Evolutionary conservation across 2,888 invertebrate species (phyloP), one percentile per base, ranked within the genome.

Genomic region (Agriopis aurantiaria): DNA sequence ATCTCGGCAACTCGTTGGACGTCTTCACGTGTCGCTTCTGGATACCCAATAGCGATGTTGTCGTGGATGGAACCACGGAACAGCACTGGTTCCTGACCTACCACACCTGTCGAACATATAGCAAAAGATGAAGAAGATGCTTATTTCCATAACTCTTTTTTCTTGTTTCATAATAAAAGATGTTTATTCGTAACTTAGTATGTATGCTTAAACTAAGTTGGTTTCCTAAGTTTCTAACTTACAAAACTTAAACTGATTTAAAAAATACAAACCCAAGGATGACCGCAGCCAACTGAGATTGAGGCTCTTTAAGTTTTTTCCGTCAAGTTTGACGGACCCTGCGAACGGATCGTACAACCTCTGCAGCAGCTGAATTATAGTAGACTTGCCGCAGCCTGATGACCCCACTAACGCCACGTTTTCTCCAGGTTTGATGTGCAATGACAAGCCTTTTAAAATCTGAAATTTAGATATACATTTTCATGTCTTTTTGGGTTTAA

Each of bases 51-150:
- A 0, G 97, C 91, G 72, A 96, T 96, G 78, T 96, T 96, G 48
- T 96, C 95, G 46, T 95, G 95, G 74, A 98, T 97, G 9, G 96
- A 96, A 45, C 97, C 96, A 66, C 96, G 96, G 89, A 98, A 98
- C 12, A 98, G 92, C 1, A 97, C 96, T 0, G 98, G 98, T 79
- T 98, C 98, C 90, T 98, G 98, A 0, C 98, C 98, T 14, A 98
- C 98, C 10, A 98, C 96, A 48, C 98, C 95, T 95, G 77, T 12
- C 43, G 75, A 77, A 69, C 41, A 40, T 6, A 63, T n/a, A 17
- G 7, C 9, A 68, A 17, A 14, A 56, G 40, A 56, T 41, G 0
- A 56, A 8, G 8, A 40, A 56, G 7, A 23, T 6, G 8, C 23
- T 10, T 14, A 14, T 8, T 49, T 10, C 8, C 9, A 43, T 9